phyloP scores from a whole-genome alignment of 2,113 vertebrate species.

The Eretmochelys imbricata region DNA sequence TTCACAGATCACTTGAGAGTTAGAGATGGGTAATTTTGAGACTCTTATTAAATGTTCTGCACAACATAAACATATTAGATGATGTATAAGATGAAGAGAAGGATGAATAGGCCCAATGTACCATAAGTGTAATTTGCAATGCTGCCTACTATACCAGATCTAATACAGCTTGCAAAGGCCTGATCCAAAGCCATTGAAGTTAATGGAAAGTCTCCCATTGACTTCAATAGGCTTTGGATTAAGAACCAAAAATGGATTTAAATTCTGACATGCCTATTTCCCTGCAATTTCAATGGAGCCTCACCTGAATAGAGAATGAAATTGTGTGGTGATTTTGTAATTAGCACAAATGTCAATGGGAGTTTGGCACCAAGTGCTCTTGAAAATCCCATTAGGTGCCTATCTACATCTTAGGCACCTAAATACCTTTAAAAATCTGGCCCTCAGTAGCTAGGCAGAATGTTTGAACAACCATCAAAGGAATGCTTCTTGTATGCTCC shows the following conservation, averaged over 20 bases:
- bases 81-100: not conserved
- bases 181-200: not conserved
- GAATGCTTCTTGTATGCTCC: not conserved
- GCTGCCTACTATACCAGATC: not conserved
- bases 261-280: not conserved
- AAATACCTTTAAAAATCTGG: not conserved
- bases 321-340: not conserved
- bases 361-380: not conserved
- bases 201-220: not conserved
- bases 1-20: not conserved
- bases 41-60: not conserved
- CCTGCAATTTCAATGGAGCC: not conserved
- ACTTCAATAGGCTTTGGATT: not conserved
- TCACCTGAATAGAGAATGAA: not conserved
- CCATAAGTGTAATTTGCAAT: not conserved
- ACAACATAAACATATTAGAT: not conserved
- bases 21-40: not conserved
- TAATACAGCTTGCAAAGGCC: not conserved
- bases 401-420: not conserved
- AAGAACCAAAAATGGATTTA: not conserved
- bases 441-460: not conserved
- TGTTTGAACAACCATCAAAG: accelerated
- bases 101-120: not conserved
- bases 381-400: not conserved
- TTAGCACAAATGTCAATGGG: not conserved